These are phyloP conservation scores for Adelphocoris suturalis DNA, from an alignment of 2,888 invertebrate genomes.

Conservation along the genomic window DNA sequence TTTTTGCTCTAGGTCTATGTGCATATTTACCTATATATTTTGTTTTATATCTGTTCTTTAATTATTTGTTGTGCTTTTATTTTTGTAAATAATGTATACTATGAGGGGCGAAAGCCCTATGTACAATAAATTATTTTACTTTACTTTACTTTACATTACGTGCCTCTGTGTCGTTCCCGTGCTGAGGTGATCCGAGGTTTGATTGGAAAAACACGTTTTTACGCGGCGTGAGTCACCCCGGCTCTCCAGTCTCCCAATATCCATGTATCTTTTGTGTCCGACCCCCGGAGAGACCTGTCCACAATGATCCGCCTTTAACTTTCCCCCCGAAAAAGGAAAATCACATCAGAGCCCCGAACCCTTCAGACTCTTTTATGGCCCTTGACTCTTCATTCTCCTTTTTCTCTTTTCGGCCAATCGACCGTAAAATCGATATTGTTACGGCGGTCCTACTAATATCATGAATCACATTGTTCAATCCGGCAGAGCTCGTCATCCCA, in stretches of 20 bases:
- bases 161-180: too few relatives aligned
- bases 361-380: constrained; percentile 34
- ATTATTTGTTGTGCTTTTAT: too few relatives aligned
- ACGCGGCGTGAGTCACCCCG: neutral
- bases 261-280: constrained; percentile 36
- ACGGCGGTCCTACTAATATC: neutral
- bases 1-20: too few relatives aligned
- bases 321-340: constrained; percentile 14
- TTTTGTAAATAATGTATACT: too few relatives aligned
- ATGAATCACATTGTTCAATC: neutral
- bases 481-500: neutral
- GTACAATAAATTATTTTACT: too few relatives aligned
- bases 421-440: constrained; percentile 12
- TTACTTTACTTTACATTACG: too few relatives aligned
- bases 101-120: too few relatives aligned
- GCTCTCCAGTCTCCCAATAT: neutral
- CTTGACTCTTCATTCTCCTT: constrained; percentile 10
- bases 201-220: neutral
- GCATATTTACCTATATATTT: too few relatives aligned
- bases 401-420: neutral
- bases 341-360: neutral
- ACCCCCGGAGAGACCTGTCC: constrained; percentile 35
- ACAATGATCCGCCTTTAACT: constrained; percentile 29
- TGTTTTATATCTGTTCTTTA: too few relatives aligned
- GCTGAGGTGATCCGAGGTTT: neutral